Evolutionary conservation across 1,140 invertebrate species (phyloP).

Genomic region (Scaptomyza montana): DNA sequence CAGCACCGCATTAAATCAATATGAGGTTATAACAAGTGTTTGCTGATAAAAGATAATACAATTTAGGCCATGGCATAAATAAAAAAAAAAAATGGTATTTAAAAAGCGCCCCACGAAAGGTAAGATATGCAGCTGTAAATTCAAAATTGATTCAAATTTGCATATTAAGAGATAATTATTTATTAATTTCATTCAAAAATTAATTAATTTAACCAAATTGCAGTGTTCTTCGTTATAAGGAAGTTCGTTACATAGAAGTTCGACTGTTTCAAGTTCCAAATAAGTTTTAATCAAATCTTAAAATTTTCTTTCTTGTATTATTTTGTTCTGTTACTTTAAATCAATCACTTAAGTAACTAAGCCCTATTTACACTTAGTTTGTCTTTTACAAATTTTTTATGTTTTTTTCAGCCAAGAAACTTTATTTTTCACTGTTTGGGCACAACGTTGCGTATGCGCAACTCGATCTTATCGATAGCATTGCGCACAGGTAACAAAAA

Average conservation of each 20-base stretch:
- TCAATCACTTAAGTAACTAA: no score
- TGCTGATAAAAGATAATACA: conserved; percentile 10
- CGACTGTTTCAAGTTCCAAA: no score
- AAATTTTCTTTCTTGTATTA: no score
- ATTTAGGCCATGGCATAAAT: background rate
- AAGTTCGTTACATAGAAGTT: no score
- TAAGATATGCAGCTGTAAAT: background rate
- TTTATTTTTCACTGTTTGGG: background rate
- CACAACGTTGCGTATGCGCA: conserved; percentile 69
- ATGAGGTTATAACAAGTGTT: conserved; percentile 1
- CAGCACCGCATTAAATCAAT: conserved; percentile 13
- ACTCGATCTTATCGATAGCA: conserved; percentile 58
- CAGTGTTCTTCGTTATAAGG: no score
- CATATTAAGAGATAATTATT: background rate
- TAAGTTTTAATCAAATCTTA: no score
- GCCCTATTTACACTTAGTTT: background rate
- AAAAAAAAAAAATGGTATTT: background rate
- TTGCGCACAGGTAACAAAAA: conserved; percentile 46
- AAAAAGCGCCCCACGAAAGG: background rate
- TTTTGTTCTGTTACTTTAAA: no score
- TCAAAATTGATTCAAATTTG: background rate
- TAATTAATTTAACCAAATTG: no score
- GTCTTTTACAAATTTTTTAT: background rate
- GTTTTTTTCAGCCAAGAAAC: background rate
- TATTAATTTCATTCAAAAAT: background rate